Evolutionary conservation across 1,140 invertebrate species (phyloP), one percentile per base, ranked within the genome.

Genomic region (Asobara japonica): DNA sequence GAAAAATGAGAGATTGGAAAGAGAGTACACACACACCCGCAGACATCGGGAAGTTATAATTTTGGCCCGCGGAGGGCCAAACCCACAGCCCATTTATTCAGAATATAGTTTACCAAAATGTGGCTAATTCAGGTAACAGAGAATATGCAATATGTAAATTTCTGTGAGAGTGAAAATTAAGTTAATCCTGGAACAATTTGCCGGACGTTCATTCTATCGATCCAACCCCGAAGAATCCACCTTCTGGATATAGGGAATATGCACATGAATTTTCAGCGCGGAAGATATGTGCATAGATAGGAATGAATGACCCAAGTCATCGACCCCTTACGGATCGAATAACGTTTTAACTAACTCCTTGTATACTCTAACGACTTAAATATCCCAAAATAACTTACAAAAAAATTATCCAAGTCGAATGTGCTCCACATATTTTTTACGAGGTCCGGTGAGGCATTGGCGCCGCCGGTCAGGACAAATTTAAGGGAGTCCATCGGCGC

Each of bases 381-480:
- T n/a, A n/a, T 7, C 6, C 13, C 16, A 16, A 62, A 91, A 90
- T 79, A 83, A 86, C 0, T 93, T 86, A 0, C 85, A 76, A 13
- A 90, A 76, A 10, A 89, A 78, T 13, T 29, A 4, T 72, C 64
- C 8, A 72, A 16, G 1, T 77, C 70, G 0, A 92, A 80, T n/a
- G 85, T 73, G 29, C 90, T 81, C 20, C 89, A 84, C 25, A 95
- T 90, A 71, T 92, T 88, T 73, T 87, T 88, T 25, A 94, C 92
- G 0, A 97, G 86, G 74, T 92, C 86, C 0, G 93, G 92, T 2
- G 94, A 91, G 71, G 93, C 93, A 0, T 93, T 88, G 0, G 96
- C 91, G 6, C 95, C 96, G 11, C 93, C 95, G 0, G 91, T 91
- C 0, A 95, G 76, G 10, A 92, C 94, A 51, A 91, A 87, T 65